phyloP scores from a whole-genome alignment of 2,113 vertebrate species.

The Himantopus leucocephalus region DNA sequence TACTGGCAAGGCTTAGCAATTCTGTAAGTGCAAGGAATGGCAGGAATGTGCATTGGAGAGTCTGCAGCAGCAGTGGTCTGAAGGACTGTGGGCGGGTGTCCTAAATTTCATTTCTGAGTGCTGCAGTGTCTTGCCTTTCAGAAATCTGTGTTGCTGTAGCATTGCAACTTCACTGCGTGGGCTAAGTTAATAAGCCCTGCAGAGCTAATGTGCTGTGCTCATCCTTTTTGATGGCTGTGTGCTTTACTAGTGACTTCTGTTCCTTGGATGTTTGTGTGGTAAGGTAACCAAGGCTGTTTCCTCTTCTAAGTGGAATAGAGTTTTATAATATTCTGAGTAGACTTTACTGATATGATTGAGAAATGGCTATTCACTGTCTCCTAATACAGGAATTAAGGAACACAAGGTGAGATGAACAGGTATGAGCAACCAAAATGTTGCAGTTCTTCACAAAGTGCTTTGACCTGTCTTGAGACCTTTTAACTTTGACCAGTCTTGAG shows the following conservation, averaged over 20 bases:
- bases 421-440: background rate
- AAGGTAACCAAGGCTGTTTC: background rate
- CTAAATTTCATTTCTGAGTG: slow-evolving; percentile 2
- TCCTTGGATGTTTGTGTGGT: background rate
- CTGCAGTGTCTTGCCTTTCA: slow-evolving; percentile 11
- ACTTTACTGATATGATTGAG: background rate
- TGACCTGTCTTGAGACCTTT: background rate
- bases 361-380: background rate
- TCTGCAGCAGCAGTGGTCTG: slow-evolving; percentile 19
- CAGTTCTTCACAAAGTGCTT: background rate
- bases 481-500: background rate
- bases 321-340: background rate
- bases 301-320: background rate
- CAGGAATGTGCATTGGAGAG: background rate
- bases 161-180: background rate
- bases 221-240: background rate
- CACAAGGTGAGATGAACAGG: background rate
- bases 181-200: background rate
- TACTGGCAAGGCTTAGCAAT: background rate
- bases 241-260: background rate
- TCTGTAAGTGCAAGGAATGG: background rate
- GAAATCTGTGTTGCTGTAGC: background rate
- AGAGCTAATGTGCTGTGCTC: background rate
- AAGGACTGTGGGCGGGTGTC: slow-evolving; percentile 7
- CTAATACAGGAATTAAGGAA: background rate